Evolutionary conservation across 2,797 vertebrate species (phyloP), one percentile per base, ranked within the genome.

Genomic region (Phylloscopus collybita): DNA sequence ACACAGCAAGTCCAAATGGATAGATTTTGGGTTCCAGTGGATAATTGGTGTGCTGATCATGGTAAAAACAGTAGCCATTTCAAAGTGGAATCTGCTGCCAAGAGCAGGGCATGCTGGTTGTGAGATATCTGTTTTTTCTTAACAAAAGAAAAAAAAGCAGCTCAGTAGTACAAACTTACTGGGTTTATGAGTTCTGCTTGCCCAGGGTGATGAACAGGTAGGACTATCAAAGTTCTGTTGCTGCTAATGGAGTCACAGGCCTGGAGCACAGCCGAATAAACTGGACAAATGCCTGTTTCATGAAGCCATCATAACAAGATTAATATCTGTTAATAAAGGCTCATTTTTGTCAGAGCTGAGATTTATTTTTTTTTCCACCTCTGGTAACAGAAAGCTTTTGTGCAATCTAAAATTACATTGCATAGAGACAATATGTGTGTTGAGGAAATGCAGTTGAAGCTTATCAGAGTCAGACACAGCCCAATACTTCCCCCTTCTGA

Each of bases 81-180:
- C 51, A 44, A 60, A 91, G 30, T 25, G 40, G 69, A 78, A 86
- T 30, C 50, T 78, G 69, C 66, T 78, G 75, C 36, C 27, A 59
- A 42, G 67, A 64, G 32, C 25, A 70, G 18, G 29, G 23, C 11
- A 1, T 40, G 56, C 40, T 76, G 23, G 3, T n/a, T 67, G 17
- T 38, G 72, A 16, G n/a, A 25, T 47, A 18, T 0, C 4, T 11
- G 0, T 57, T 80, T 57, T 6, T 44, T 84, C 30, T 34, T 47
- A 47, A 11, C 8, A 59, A 54, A 57, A 64, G 34, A 59, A 50
- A 50, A 62, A 88, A 13, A 2, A 21, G 13, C 40, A 75, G n/a
- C 27, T 75, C 16, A 19, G 16, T 51, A 25, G 11, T 51, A 30
- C 30, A 44, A 13, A 22, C n/a, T 19, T 62, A 2, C 3, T 82